Conservation (phyloP, 2,797 vertebrate genomes). For the Esox lucius region DNA sequence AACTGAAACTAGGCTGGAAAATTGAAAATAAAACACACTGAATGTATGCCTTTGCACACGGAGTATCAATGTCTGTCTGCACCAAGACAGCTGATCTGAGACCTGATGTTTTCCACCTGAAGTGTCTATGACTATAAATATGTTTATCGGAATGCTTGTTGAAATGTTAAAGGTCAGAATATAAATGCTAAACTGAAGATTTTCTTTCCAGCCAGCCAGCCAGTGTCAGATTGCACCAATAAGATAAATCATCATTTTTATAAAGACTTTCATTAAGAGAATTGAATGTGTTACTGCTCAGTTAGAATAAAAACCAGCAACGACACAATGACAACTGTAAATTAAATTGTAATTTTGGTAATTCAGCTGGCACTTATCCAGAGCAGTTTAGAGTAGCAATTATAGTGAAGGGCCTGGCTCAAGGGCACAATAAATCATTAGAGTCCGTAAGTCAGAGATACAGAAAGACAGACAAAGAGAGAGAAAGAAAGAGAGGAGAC, state of each 20-base stretch:
- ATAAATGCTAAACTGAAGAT: too few relatives aligned
- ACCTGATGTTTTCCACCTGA: slow-evolving; percentile 2
- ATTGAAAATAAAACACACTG: neutral
- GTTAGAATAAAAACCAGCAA: neutral
- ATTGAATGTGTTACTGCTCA: neutral
- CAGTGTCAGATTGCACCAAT: too few relatives aligned
- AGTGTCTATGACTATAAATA: neutral
- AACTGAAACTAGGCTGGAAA: neutral
- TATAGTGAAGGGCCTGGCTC: neutral
- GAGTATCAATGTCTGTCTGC: neutral
- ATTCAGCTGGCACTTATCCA: too few relatives aligned
- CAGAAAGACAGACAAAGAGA: too few relatives aligned
- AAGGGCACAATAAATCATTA: neutral
- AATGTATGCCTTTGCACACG: neutral
- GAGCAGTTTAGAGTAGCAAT: too few relatives aligned
- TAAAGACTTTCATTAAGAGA: neutral
- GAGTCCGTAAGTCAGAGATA: too few relatives aligned
- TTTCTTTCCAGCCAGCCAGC: too few relatives aligned
- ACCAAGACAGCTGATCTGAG: neutral
- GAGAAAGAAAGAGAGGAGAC: too few relatives aligned
- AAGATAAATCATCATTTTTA: neutral
- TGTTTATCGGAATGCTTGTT: too few relatives aligned
- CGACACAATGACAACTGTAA: neutral
- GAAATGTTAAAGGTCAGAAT: too few relatives aligned
- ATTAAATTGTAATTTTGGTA: too few relatives aligned